phyloP scores from a whole-genome alignment of 1,140 invertebrate genomes.

The Sitodiplosis mosellana region DNA sequence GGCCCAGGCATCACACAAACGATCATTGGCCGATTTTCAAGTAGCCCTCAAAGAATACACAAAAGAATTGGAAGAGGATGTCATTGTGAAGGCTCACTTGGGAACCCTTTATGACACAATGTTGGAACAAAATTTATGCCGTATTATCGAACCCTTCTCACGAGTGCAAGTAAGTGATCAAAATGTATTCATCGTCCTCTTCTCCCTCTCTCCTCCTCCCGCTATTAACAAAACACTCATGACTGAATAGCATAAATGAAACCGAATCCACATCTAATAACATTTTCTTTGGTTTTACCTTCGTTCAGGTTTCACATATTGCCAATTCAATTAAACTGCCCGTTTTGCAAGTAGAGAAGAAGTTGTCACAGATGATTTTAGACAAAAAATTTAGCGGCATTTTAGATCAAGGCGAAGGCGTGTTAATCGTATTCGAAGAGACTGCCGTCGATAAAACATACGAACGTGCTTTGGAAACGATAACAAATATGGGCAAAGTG shows the following conservation, averaged over 20 bases:
- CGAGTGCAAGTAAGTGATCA: constrained; percentile 67
- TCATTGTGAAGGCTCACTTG: constrained; percentile 89
- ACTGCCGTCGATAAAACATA: constrained; percentile 91
- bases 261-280: neutral
- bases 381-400: constrained; percentile 96
- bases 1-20: constrained; percentile 85
- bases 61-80: constrained; percentile 84
- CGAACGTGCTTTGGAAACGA: constrained; percentile 88
- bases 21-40: constrained; percentile 93
- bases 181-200: constrained; percentile 22
- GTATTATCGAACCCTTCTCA: constrained; percentile 98
- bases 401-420: constrained; percentile 91
- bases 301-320: constrained; percentile 48
- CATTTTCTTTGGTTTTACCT: neutral
- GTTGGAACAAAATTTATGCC: constrained; percentile 96
- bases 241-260: neutral
- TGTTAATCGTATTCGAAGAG: constrained; percentile 94
- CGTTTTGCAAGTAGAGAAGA: constrained; percentile 88
- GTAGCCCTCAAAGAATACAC: constrained; percentile 70
- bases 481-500: constrained; percentile 98
- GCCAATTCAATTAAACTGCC: constrained; percentile 75
- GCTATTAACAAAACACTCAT: neutral
- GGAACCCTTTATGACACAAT: constrained; percentile 95
- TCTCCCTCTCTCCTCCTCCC: neutral
- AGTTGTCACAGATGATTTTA: constrained; percentile 98